These are phyloP conservation scores for Tinea trinotella DNA, from an alignment of 2,888 invertebrate species.

Conservation along the genomic window DNA sequence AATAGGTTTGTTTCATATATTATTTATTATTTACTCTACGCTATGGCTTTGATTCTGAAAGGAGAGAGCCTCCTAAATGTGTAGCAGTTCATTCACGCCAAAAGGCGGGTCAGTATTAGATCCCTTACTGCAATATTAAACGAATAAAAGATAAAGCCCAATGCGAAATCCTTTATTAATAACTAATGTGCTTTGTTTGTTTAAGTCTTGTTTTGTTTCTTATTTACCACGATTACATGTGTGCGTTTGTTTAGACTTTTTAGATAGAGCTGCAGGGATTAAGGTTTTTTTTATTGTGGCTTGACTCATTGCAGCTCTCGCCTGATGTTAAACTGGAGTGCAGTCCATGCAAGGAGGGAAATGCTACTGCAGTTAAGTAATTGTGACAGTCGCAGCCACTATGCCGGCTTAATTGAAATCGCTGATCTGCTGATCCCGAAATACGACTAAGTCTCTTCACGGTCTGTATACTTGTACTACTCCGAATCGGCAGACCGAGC, in stretches of 20 bases:
- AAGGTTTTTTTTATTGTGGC: too few species aligned
- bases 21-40: not conserved
- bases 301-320: too few species aligned
- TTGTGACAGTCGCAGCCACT: too few species aligned
- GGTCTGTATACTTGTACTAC: too few species aligned
- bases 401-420: too few species aligned
- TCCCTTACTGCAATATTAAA: constrained; percentile 8
- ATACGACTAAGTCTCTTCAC: too few species aligned
- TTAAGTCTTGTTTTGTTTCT: constrained; percentile 1
- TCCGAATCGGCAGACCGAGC: too few species aligned
- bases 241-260: not conserved
- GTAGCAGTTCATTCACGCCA: not conserved
- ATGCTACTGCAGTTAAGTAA: too few species aligned
- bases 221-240: constrained; percentile 1
- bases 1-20: not conserved
- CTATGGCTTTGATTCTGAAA: not conserved
- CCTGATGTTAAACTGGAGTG: too few species aligned
- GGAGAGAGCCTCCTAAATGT: not conserved
- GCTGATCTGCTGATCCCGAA: too few species aligned
- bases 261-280: not conserved
- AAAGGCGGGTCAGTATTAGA: constrained; percentile 5
- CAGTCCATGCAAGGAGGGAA: too few species aligned
- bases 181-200: not conserved
- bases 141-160: constrained; percentile 1
- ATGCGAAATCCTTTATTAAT: constrained; percentile 15